Base-by-base conservation (phyloP, 2,797 vertebrate species). In the Oreonectes daqikongensis region DNA sequence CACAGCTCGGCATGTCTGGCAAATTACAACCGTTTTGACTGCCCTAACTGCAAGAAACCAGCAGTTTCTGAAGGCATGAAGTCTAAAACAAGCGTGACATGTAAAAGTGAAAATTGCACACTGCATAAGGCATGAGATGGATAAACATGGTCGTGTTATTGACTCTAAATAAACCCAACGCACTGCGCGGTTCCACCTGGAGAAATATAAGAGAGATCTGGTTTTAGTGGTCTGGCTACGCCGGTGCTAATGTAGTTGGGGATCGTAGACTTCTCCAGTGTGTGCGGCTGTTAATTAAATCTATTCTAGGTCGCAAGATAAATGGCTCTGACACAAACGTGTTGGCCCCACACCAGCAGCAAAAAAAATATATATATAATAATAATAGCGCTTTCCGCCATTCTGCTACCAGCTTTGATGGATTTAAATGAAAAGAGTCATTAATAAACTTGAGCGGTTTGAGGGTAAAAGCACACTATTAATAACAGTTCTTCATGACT, bases 291-390 rank as follows among this genome's bases (percentile, higher is more conserved):
- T 81, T 87, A 84, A 87, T 83, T 85, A 87, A 87, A 84, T 84
- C 83, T 84, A 87, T 85, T 86, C 85, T 82, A 83, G 80, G 84
- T 85, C 84, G 79, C 78, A 85, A 82, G 83, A 84, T 85, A 84
- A 85, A 84, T 84, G 82, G 69, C 76, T 77, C 69, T 79, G 82
- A 84, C 84, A 83, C 70, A 80, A 77, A 84, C 78, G 76, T 84
- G 80, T 85, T 69, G 76, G 80, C 76, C 78, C 69, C 80, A 83
- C 81, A 82, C 80, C 74, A 78, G 72, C 75, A 52, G 24, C 75
- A 80, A 65, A 76, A 65, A 76, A 69, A 44, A 75, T 30, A 75
- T 66, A 75, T 64, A 73, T 60, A 64, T 40, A 52, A 20, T 40
- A 79, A 84, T 82, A 79, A 82, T 78, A 85, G 79, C 50, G 80